Evolutionary conservation across 2,797 vertebrate genomes (phyloP).

Genomic region (Amblyraja radiata): DNA sequence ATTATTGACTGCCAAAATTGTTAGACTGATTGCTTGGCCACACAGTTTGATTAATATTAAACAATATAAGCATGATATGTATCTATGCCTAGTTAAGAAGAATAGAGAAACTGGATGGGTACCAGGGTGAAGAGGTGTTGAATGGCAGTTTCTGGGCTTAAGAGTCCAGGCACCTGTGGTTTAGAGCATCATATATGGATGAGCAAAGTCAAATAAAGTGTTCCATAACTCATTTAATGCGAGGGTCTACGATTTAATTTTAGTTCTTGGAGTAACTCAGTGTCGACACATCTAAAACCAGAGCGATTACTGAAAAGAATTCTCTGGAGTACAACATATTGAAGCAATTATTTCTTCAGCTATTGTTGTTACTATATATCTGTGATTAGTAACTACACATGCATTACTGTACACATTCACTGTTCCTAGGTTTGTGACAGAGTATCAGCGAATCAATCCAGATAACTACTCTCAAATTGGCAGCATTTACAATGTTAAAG

Average conservation of each 20-base stretch:
- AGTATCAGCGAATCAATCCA: not conserved
- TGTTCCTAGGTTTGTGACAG: too few relatives aligned
- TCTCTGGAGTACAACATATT: not conserved
- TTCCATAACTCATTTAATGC: not conserved
- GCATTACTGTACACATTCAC: too few relatives aligned
- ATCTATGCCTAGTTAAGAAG: not conserved
- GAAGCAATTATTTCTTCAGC: not conserved
- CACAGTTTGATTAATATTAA: not conserved
- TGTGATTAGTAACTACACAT: not conserved
- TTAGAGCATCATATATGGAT: too few relatives aligned
- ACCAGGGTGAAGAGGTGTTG: not conserved
- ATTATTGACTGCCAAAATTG: not conserved
- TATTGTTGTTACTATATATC: not conserved
- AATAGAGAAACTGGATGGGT: not conserved
- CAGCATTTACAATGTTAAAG: not conserved
- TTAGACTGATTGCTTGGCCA: not conserved
- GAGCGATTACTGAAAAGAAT: not conserved
- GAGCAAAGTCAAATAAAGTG: too few relatives aligned
- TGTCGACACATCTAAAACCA: not conserved
- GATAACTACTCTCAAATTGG: not conserved
- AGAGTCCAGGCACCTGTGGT: not conserved
- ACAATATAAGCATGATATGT: not conserved
- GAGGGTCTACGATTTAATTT: not conserved
- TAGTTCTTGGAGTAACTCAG: not conserved
- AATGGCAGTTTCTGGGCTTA: not conserved